Percentiles rank a stretch among this genome's conserved stretches.
phyloP scores from a whole-genome alignment of 2,888 invertebrate species.

The Tetrapedia diversipes region DNA sequence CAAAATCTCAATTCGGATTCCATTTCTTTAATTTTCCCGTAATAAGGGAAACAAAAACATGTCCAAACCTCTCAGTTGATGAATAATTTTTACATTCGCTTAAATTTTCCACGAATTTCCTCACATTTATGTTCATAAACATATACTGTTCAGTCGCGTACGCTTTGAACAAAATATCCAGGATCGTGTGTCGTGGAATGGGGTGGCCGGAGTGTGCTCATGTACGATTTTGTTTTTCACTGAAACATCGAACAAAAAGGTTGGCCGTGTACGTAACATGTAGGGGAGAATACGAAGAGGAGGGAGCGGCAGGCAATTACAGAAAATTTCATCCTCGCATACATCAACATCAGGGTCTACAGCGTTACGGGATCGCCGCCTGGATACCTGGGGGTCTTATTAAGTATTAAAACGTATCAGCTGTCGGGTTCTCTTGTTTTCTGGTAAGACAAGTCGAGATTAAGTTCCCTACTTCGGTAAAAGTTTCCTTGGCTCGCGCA shows the following conservation, averaged over 20 bases:
- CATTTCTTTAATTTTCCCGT: too few relatives aligned
- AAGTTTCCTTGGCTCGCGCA: slow-evolving; percentile 24
- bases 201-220: too few relatives aligned
- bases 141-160: too few relatives aligned
- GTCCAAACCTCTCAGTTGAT: too few relatives aligned
- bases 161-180: too few relatives aligned
- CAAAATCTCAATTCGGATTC: too few relatives aligned
- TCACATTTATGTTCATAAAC: too few relatives aligned
- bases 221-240: neutral
- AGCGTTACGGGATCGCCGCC: neutral
- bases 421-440: slow-evolving; percentile 41
- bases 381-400: slow-evolving; percentile 28
- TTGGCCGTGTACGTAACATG: neutral
- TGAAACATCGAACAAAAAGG: neutral
- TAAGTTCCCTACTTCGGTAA: slow-evolving; percentile 34
- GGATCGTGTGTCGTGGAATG: too few relatives aligned
- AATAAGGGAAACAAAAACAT: too few relatives aligned
- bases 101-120: too few relatives aligned
- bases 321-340: neutral
- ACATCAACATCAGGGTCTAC: neutral
- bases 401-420: slow-evolving; percentile 45
- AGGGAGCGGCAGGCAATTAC: neutral
- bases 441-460: slow-evolving; percentile 33
- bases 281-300: neutral
- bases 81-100: too few relatives aligned